Conservation (phyloP, 2,113 vertebrate genomes). For the Xyliphius kryptos region DNA sequence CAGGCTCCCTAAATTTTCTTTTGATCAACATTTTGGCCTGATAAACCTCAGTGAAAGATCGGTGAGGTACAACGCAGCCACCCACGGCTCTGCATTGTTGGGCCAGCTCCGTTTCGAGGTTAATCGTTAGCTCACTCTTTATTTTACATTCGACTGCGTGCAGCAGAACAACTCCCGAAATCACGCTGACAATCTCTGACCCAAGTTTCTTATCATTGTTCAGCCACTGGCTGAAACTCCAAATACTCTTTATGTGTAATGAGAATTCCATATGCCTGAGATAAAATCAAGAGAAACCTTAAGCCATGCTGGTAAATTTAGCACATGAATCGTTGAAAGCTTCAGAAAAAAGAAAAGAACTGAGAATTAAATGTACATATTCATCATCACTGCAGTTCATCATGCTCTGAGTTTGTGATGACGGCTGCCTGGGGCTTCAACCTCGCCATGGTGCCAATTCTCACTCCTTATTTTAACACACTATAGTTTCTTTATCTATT, state of each 20-base stretch:
- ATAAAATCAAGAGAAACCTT: conserved; percentile 5
- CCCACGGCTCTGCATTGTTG: background rate
- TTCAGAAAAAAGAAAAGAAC: conserved; percentile 1
- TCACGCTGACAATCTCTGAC: background rate
- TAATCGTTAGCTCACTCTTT: conserved; percentile 7
- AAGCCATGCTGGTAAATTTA: background rate
- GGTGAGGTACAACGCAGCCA: conserved; percentile 7
- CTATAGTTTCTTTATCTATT: too few species aligned
- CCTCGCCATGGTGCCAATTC: too few species aligned
- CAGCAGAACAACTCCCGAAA: background rate
- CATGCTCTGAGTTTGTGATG: too few species aligned
- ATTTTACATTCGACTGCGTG: background rate
- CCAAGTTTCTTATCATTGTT: background rate
- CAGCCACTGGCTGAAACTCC: background rate
- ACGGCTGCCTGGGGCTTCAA: too few species aligned
- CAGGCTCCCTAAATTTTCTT: conserved; percentile 6
- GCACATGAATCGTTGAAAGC: conserved; percentile 6
- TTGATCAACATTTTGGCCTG: conserved; percentile 29
- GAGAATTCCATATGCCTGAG: conserved; percentile 7
- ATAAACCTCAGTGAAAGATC: conserved; percentile 18
- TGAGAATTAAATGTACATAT: background rate
- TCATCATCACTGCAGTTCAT: too few species aligned
- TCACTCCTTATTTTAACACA: too few species aligned
- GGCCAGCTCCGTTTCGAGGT: conserved; percentile 1
- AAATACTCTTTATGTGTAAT: background rate